Evolutionary conservation across 37 sponge, comb jelly and placozoan species (phyloP), one percentile per base, ranked within the genome.

Genomic region (Oscarella lobularis): DNA sequence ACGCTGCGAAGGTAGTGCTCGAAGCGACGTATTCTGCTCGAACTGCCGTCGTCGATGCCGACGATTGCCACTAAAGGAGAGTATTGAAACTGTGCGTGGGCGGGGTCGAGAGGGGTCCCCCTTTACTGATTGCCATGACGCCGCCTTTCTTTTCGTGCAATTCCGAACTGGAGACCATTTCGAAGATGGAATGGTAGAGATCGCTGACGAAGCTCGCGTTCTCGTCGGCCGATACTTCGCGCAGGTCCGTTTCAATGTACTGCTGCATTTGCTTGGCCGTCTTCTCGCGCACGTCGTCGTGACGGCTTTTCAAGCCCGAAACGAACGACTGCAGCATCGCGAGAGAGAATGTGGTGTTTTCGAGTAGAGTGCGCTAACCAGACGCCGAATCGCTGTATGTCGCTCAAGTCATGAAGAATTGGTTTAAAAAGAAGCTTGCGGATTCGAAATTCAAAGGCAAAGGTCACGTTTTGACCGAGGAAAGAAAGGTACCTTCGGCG

Each of bases 131-230:
- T 29, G 95, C 88, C 9, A 95, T 82, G 37, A 95, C 84, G n/a
- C 84, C 91, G 33, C 88, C 95, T 38, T 95, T 95, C 85, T 90
- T 95, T 79, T 95, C 95, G 74, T 90, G 87, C 3, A 87, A 83
- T 72, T 95, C 95, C 14, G 65, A 66, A 68, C 89, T 87, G 72
- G 88, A 87, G n/a, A 87, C 67, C 31, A 90, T 78, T 2, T 72
- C 74, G 38, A 83, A 87, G 31, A 95, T 85, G 39, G 41, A 74
- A 38, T 87, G 86, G 76, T 90, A 90, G 67, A 95, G 76, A 65
- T 85, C 86, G 48, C 90, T 89, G 27, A 85, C 66, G n/a, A 81
- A 77, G 1, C 33, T 37, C 65, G 66, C 78, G 84, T 79, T 81
- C 34, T 74, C 72, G 41, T 90, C 91, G 0, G 66, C 75, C 2